phyloP scores from a whole-genome alignment of 2,797 vertebrate genomes.

The Sus cebifrons region DNA sequence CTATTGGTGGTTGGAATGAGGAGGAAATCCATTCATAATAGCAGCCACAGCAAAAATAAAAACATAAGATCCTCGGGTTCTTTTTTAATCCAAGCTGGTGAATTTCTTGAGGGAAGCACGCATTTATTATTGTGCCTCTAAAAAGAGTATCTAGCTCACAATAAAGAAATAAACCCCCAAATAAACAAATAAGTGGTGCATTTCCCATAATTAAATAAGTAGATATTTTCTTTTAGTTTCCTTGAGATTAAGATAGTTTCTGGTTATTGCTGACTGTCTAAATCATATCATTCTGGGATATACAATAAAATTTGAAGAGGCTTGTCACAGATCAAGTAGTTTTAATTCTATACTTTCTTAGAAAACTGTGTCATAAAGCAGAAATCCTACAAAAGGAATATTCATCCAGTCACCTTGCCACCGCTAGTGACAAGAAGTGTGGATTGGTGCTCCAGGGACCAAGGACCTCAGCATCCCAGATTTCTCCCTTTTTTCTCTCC shows the following conservation, averaged over 20 bases:
- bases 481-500: background rate
- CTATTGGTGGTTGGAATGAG: background rate
- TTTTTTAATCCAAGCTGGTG: background rate
- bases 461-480: no score
- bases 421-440: background rate
- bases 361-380: background rate
- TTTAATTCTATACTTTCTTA: background rate
- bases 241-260: conserved; percentile 17
- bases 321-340: background rate
- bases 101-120: background rate
- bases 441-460: background rate
- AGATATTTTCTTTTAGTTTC: conserved; percentile 42
- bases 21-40: background rate
- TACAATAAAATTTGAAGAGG: background rate
- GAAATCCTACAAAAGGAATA: background rate
- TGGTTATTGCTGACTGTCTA: background rate
- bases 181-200: background rate
- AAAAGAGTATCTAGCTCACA: background rate
- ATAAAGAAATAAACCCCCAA: background rate
- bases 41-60: conserved; percentile 10
- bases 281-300: background rate
- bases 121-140: background rate
- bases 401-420: background rate
- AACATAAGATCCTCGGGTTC: background rate
- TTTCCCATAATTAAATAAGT: background rate